Base-by-base conservation (phyloP, 2,113 vertebrate species). In the Oreochromis niloticus region DNA sequence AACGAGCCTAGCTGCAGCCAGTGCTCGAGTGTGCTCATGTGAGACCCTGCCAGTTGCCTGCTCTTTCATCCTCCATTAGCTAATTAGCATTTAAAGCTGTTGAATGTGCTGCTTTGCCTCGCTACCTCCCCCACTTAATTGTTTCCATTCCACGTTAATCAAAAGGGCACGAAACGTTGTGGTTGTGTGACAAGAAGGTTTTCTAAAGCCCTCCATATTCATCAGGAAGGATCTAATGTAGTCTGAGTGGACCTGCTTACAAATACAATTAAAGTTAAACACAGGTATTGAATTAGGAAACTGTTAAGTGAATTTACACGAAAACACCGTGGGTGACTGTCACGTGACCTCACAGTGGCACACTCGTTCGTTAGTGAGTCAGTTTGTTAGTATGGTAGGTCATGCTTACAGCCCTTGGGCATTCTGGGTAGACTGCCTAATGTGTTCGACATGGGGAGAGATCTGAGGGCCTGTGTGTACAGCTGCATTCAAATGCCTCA, bases 21-120 rank as follows among this genome's bases (percentile, higher is more conserved):
- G 85, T 87, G 81, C 71, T 88, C 1, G 71, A 82, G 88, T 83
- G 92, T 87, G 92, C 61, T 91, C 93, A 87, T 88, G 90, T 93
- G 91, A 93, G 93, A 92, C 89, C 52, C 87, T 5, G 81, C 93
- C 86, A 92, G 91, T 91, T 82, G 71, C 78, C 85, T 83, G 83
- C 83, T 90, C 94, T 95, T 96, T 96, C 93, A 96, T 96, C 95
- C 93, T 94, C 93, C 88, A 93, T 96, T 94, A 94, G 87, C 87
- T 95, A 95, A 97, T 96, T 96, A 95, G 91, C 95, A 96, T 96
- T 95, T 96, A 95, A 93, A 95, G 95, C 94, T 93, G 92, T 93
- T 93, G 94, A 95, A 95, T 93, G 89, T 89, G 86, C 91, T 87
- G 85, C 93, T 93, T 90, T 91, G 89, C 89, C 87, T 92, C 88